These are phyloP conservation scores for Chironomus striatipennis DNA, from an alignment of 1,140 invertebrate species.

Conservation along the genomic window DNA sequence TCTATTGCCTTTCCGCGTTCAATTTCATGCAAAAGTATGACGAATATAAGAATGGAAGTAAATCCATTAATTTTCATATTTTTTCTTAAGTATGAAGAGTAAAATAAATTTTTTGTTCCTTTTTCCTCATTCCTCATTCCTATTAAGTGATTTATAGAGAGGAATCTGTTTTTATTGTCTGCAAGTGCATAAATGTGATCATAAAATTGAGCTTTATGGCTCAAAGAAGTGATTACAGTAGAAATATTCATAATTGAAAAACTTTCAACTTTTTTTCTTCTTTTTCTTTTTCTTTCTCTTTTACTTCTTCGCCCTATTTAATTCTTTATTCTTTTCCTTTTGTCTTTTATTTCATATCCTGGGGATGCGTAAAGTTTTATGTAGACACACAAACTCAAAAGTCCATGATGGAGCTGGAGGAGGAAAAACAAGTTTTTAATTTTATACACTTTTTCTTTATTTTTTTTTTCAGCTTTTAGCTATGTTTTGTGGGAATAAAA, in stretches of 20 bases:
- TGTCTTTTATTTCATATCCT: background rate
- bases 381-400: background rate
- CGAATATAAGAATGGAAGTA: background rate
- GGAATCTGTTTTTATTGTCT: constrained; percentile 5
- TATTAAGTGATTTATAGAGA: background rate
- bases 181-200: constrained; percentile 6
- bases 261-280: background rate
- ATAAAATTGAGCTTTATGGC: background rate
- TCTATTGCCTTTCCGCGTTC: background rate
- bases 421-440: background rate
- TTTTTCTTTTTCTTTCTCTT: background rate
- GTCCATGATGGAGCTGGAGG: background rate
- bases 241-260: constrained; percentile 10
- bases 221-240: constrained; percentile 14
- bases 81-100: background rate
- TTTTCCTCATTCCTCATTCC: background rate
- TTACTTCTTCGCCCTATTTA: background rate
- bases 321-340: too few relatives aligned
- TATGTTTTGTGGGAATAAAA: too few relatives aligned
- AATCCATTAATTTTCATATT: background rate
- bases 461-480: too few relatives aligned
- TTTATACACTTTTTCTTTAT: too few relatives aligned
- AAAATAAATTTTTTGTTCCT: background rate
- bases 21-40: too few relatives aligned
- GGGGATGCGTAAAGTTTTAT: background rate